Percentiles rank a stretch among this genome's conserved stretches.
phyloP scores from a whole-genome alignment of 1,140 invertebrate species.

The Saccostrea glomerata region DNA sequence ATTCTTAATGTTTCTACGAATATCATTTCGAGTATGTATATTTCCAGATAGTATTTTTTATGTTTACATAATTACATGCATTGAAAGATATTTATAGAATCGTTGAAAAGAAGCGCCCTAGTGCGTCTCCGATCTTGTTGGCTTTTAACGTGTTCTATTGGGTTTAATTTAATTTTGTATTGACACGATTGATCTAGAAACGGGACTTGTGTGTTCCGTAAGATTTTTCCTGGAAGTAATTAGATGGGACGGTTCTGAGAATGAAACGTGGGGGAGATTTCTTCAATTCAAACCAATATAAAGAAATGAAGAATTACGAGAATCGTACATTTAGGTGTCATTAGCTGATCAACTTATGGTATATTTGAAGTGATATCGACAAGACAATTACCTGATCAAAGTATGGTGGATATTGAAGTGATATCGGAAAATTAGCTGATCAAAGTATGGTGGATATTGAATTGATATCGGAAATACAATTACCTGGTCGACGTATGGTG shows the following conservation, averaged over 20 bases:
- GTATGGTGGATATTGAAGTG: background rate
- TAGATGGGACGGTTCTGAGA: background rate
- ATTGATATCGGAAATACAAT: no score
- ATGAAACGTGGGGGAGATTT: background rate
- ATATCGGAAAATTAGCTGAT: no score
- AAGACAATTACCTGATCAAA: background rate
- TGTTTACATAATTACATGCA: background rate
- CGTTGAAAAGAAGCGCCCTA: background rate
- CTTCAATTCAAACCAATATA: no score
- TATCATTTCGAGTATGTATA: no score
- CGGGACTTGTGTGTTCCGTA: background rate
- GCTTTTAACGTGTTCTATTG: background rate
- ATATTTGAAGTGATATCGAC: background rate
- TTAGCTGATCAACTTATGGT: background rate
- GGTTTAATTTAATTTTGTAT: background rate
- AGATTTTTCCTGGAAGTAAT: background rate
- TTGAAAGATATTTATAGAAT: slow-evolving; percentile 1
- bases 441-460: no score
- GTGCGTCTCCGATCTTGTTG: background rate
- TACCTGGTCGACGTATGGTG: background rate
- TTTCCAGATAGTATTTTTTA: no score
- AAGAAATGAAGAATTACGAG: background rate
- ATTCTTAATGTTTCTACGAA: no score
- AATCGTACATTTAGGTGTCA: no score
- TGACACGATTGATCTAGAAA: background rate